Evolutionary conservation across 2,888 invertebrate species (phyloP).

Genomic region (Formica aserva): DNA sequence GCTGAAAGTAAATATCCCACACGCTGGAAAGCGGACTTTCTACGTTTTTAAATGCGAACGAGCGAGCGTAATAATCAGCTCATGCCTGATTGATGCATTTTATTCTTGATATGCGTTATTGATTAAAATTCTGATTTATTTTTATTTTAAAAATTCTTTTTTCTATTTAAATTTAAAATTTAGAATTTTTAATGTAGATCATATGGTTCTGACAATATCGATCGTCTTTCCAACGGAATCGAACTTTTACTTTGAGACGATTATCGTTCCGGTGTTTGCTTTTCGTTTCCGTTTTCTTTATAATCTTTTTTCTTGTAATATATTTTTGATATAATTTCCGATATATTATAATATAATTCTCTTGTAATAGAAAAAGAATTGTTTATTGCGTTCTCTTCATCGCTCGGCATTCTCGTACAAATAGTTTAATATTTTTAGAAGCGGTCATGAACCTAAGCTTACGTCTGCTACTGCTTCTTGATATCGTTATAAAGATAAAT

Average conservation of each 20-base stretch:
- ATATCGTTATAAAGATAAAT: not conserved
- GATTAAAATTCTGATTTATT: not conserved
- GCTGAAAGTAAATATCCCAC: constrained; percentile 17
- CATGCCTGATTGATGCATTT: not conserved
- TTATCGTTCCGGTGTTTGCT: not conserved
- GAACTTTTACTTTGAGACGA: not conserved
- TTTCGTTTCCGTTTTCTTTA: not conserved
- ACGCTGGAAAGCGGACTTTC: constrained; percentile 23
- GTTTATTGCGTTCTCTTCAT: not conserved
- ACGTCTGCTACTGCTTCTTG: not conserved
- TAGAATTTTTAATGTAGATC: not conserved
- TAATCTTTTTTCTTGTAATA: not conserved
- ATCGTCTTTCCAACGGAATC: not conserved
- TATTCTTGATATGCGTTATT: not conserved
- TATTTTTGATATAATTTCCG: not conserved
- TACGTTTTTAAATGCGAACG: constrained; percentile 6
- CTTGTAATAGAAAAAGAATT: not conserved
- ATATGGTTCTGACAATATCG: not conserved
- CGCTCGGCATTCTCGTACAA: not conserved
- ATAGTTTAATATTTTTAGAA: not conserved
- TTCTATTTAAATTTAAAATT: not conserved
- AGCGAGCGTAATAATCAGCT: not conserved
- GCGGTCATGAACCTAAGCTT: constrained; percentile 8
- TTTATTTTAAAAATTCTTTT: not conserved
- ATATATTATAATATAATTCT: not conserved